Conservation (phyloP, 2,888 invertebrate species). For the Philhelius pedissequus region DNA sequence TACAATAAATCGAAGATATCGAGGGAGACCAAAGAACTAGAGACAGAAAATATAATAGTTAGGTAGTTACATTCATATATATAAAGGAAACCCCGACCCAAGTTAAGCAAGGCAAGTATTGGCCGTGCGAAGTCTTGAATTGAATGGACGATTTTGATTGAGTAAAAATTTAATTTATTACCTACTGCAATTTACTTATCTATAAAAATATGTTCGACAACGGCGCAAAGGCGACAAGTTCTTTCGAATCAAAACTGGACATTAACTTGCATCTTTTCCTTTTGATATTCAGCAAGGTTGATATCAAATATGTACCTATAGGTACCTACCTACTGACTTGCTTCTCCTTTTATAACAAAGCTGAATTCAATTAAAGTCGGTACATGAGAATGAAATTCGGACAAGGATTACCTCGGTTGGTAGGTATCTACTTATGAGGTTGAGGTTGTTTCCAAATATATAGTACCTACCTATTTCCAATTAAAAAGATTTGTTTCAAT, state of each 20-base stretch:
- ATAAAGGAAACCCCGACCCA: background rate
- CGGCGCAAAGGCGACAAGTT: background rate
- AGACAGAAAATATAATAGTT: background rate
- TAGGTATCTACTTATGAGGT: too few species aligned
- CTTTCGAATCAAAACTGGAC: background rate
- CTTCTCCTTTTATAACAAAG: background rate
- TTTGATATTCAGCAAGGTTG: background rate
- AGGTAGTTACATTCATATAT: too few species aligned
- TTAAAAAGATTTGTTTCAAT: background rate
- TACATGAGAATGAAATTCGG: background rate
- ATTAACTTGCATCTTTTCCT: background rate
- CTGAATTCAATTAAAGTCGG: background rate
- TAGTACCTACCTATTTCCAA: background rate
- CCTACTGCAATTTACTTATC: conserved; percentile 14
- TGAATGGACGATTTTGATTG: conserved; percentile 27
- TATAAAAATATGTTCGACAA: background rate
- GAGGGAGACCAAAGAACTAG: conserved; percentile 33
- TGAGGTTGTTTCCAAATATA: too few species aligned
- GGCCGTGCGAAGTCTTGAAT: conserved; percentile 27
- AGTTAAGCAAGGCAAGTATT: background rate
- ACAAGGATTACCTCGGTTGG: too few species aligned
- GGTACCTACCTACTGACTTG: background rate
- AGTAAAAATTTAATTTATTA: conserved; percentile 24
- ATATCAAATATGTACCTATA: background rate
- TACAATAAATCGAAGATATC: conserved; percentile 57